Evolutionary conservation across 30 jellyfish, hydroid and myxozoan genomes (phyloP), one percentile per base, ranked within the genome.

Genomic region (Aurelia aurita complex sp. Pacific): DNA sequence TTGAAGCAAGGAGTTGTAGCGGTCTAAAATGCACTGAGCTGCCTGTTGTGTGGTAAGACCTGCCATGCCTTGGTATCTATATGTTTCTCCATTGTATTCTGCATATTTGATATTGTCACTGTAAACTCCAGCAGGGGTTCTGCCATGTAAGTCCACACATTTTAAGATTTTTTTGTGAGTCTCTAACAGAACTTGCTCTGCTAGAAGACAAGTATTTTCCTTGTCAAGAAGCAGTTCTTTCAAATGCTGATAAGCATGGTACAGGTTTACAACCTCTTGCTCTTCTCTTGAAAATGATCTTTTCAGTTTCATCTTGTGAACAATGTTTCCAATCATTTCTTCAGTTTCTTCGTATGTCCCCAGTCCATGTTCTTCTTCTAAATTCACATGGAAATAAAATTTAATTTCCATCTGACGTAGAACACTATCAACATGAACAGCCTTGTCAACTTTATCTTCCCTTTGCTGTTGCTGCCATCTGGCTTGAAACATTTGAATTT

Each of bases 311-410:
- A 40, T 40, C 1, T 17, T 14, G n/a, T 14, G 35, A 43, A 9
- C 13, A 5, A 36, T 3, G 2, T 42, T 6, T 11, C 2, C 3
- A 2, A 76, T 52, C 5, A 76, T 19, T n/a, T 2, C 12, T 52
- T 11, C 65, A 1, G 86, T 76, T 17, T 76, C 74, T 52, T 76
- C 86, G 8, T 17, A 10, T 2, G 86, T 54, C 10, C 75, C 86
- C 6, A 76, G 32, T n/a, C 86, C 86, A 15, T 72, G 81, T 38
- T 43, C 81, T 32, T 76, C 86, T 53, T 76, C 86, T 5, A 14
- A 11, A 59, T 76, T 76, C 1, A 76, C 86, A 55, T 76, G 86
- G 34, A 18, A 36, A 17, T 18, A 55, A 52, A 76, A 76, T 35
- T 33, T 43, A 16, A 55, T 2, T 40, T 55, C 65, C 86, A 76